A percentile compares a stretch with the other conserved stretches of the same genome.
phyloP scores from a whole-genome alignment of 2,113 vertebrate genomes.

The Telmatochromis brichardi region DNA sequence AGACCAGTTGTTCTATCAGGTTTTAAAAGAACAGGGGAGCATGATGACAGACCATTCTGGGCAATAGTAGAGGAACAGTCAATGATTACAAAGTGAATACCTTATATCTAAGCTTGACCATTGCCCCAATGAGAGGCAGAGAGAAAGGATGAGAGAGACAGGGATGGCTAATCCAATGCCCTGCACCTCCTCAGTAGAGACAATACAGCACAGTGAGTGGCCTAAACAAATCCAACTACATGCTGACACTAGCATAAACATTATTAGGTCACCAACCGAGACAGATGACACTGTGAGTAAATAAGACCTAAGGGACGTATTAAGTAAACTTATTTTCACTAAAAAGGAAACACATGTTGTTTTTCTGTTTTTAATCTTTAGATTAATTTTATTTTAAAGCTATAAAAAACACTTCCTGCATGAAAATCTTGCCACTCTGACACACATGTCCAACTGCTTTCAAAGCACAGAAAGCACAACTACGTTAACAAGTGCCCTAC shows the following conservation, averaged over 20 bases:
- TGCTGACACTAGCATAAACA: conserved; percentile 53
- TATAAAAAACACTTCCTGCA: not conserved
- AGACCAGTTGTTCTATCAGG: not conserved
- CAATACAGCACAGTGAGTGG: conserved; percentile 29
- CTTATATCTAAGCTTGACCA: not conserved
- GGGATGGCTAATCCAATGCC: conserved; percentile 48
- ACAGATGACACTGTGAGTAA: not conserved
- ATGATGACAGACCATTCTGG: not conserved
- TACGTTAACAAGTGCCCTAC: not conserved
- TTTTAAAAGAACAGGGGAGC: not conserved
- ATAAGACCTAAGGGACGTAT: not conserved
- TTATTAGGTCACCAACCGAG: conserved; percentile 24
- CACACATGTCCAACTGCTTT: not conserved
- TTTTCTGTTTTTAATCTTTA: not conserved
- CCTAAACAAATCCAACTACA: conserved; percentile 58
- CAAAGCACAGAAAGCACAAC: not conserved
- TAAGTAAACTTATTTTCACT: not conserved
- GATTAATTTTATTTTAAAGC: not conserved
- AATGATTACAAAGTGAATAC: not conserved
- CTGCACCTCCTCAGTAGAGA: conserved; percentile 33
- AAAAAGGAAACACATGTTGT: not conserved
- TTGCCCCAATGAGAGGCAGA: not conserved
- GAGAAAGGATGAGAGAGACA: not conserved
- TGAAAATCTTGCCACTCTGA: not conserved
- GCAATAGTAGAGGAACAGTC: not conserved